phyloP scores from a whole-genome alignment of 2,797 vertebrate genomes.

The Mus minutoides region DNA sequence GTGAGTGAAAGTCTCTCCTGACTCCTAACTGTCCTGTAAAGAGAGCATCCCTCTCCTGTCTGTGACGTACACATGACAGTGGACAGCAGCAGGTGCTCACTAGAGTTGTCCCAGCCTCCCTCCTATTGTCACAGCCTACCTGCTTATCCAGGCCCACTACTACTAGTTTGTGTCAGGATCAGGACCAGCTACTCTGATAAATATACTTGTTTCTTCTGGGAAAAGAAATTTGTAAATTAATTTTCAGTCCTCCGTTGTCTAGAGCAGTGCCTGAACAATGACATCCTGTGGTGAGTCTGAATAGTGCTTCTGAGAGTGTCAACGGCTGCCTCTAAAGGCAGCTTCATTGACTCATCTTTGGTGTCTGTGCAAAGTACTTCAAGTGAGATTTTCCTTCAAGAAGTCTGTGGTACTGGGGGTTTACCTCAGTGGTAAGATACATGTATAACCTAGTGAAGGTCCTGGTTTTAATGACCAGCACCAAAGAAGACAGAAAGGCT shows the following conservation, averaged over 20 bases:
- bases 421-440: background rate
- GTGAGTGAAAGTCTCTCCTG: conserved; percentile 87
- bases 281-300: conserved; percentile 77
- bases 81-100: background rate
- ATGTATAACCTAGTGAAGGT: background rate
- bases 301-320: conserved; percentile 35
- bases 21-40: background rate
- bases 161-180: background rate
- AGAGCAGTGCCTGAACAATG: conserved; percentile 56
- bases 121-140: background rate
- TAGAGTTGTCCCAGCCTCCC: background rate
- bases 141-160: background rate
- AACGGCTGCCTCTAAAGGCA: background rate
- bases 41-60: background rate
- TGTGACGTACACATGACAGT: background rate
- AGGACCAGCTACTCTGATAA: background rate
- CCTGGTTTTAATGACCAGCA: background rate
- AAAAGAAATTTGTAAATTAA: conserved; percentile 2
- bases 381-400: background rate
- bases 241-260: fast-evolving
- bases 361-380: background rate
- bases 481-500: background rate
- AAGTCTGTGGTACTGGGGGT: background rate
- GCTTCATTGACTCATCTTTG: background rate
- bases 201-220: background rate